Conservation (phyloP, 2,797 vertebrate species). For the Eptatretus atami region DNA sequence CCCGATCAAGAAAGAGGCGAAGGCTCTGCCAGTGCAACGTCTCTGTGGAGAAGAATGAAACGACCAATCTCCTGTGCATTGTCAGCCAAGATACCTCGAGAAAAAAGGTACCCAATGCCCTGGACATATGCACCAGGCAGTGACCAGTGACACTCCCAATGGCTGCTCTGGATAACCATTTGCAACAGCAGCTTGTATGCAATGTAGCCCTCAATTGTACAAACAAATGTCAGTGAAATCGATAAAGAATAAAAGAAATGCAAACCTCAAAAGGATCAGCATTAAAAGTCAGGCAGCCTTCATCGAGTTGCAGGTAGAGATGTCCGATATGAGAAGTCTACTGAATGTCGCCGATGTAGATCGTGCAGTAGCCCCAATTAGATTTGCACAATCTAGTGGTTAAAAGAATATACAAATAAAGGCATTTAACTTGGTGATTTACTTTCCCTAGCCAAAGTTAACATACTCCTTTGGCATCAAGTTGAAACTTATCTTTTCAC, state of each 20-base stretch:
- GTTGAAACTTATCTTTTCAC: no score
- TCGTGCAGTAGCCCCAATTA: conserved; percentile 98
- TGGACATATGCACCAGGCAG: no score
- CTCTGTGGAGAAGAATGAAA: not conserved
- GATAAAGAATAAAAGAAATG: not conserved
- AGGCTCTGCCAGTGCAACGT: not conserved
- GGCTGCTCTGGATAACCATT: no score
- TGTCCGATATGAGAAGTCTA: conserved; percentile 70
- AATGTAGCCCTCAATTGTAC: no score
- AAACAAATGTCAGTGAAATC: no score
- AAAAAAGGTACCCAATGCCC: not conserved
- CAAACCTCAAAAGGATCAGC: conserved; percentile 68
- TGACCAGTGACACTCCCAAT: no score
- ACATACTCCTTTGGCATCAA: no score
- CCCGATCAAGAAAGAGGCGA: no score
- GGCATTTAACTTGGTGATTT: no score
- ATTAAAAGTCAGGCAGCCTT: conserved; percentile 90
- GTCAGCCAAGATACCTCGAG: not conserved
- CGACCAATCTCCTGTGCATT: not conserved
- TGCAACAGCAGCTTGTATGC: no score
- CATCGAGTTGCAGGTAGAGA: conserved; percentile 75
- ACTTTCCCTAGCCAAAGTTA: no score
- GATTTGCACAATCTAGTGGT: conserved; percentile 61
- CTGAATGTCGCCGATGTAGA: conserved; percentile 56
- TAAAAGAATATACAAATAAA: no score